phyloP scores from a whole-genome alignment of 2,113 vertebrate genomes.

The Meleagris gallopavo region DNA sequence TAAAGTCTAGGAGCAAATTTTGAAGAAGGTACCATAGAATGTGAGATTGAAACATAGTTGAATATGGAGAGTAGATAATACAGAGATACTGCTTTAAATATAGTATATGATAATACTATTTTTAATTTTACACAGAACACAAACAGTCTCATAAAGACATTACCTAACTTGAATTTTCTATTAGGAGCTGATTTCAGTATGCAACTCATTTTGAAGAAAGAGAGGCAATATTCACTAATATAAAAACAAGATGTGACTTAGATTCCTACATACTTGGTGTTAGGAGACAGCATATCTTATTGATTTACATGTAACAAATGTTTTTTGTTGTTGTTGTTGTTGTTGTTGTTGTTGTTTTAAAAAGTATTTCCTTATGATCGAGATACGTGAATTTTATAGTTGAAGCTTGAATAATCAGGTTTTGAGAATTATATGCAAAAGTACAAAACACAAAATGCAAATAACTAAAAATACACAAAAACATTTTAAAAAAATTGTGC shows the following conservation, averaged over 20 bases:
- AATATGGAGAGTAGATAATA: background rate
- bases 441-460: background rate
- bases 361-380: background rate
- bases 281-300: background rate
- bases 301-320: background rate
- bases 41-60: background rate
- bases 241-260: background rate
- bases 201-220: background rate
- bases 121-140: background rate
- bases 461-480: background rate
- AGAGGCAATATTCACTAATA: background rate
- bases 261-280: background rate
- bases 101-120: background rate
- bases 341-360: too few relatives aligned
- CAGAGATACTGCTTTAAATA: background rate
- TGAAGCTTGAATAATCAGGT: too few relatives aligned
- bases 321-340: too few relatives aligned
- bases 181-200: background rate
- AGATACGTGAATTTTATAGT: background rate
- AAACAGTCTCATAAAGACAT: background rate
- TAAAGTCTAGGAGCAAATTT: background rate
- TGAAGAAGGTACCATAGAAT: background rate
- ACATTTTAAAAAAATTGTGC: background rate
- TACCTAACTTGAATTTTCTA: background rate
- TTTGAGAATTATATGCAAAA: background rate